Base-by-base conservation (phyloP, 2,888 invertebrate genomes). In the Coleophora deauratella region DNA sequence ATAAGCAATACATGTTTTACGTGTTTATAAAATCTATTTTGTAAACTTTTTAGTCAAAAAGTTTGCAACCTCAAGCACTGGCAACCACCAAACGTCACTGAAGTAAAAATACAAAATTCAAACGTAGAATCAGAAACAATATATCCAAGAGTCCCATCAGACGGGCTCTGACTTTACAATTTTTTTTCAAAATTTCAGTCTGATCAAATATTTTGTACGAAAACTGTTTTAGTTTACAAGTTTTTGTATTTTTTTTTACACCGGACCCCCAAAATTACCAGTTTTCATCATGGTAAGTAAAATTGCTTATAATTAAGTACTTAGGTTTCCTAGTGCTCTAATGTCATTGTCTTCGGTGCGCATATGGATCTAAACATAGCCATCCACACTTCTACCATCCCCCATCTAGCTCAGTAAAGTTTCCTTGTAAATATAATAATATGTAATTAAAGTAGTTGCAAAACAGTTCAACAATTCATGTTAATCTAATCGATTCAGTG, bases 151-250 rank as follows among this genome's bases (percentile, higher is more conserved):
- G 55, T 71, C 70, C 76, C 66, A 67, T 59, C 70, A 64, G 62
- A 67, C 64, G 68, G 71, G 59, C 70, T 59, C 52, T 64, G 69
- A 73, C 6, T 74, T 75, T 61, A 62, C 74, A 72, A 44, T 71
- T 77, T 81, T 66, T 77, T 78, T 77, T 72, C 73, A 57, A 81
- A 81, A 79, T 82, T 78, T 71, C 57, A 64, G 80, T 79, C 62
- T 44, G 47, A 42, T 49, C 62, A 49, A 80, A 77, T 71, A 79
- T 80, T 76, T 72, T 65, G 76, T 76, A 70, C 42, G 42, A 45
- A 59, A 63, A 55, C 59, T 55, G 58, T 71, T 72, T 72, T 69
- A 58, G 60, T 62, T 66, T 58, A 50, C 56, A 60, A 62, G 72
- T 70, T 72, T 70, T 65, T 59, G 49, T 63, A 63, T 62, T 53